phyloP scores from a whole-genome alignment of 1,140 invertebrate genomes.

The Sitobion miscanthi region DNA sequence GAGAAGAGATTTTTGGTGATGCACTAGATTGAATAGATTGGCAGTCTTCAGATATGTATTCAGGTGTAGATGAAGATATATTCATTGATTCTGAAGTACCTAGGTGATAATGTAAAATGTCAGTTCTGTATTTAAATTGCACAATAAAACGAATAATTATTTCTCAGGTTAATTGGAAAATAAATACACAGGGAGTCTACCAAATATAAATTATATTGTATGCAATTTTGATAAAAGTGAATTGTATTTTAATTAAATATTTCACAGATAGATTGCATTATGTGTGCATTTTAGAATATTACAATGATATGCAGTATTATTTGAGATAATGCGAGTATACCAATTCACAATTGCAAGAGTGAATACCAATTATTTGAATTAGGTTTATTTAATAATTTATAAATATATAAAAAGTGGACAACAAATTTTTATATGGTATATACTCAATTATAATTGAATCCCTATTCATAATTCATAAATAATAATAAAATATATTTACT shows the following conservation, averaged over 20 bases:
- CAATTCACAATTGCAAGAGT: not conserved
- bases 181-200: not conserved
- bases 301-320: not conserved
- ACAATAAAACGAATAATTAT: not conserved
- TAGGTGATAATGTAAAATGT: not conserved
- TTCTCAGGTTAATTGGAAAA: not conserved
- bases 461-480: not conserved
- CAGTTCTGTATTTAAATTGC: not conserved
- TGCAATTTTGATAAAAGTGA: too few relatives aligned
- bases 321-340: not conserved
- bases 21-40: slow-evolving; percentile 35
- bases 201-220: not conserved
- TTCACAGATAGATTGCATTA: too few relatives aligned
- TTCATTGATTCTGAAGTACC: slow-evolving; percentile 28
- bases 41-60: slow-evolving; percentile 45
- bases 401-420: not conserved
- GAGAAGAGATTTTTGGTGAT: not conserved
- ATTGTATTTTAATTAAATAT: too few relatives aligned
- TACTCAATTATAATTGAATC: not conserved
- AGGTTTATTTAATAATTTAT: not conserved
- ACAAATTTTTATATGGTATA: too few relatives aligned
- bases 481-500: slow-evolving; percentile 14
- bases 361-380: not conserved
- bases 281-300: not conserved
- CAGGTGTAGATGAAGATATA: slow-evolving; percentile 24